Base-by-base conservation (phyloP, 2,797 vertebrate species). In the Anabas testudineus region DNA sequence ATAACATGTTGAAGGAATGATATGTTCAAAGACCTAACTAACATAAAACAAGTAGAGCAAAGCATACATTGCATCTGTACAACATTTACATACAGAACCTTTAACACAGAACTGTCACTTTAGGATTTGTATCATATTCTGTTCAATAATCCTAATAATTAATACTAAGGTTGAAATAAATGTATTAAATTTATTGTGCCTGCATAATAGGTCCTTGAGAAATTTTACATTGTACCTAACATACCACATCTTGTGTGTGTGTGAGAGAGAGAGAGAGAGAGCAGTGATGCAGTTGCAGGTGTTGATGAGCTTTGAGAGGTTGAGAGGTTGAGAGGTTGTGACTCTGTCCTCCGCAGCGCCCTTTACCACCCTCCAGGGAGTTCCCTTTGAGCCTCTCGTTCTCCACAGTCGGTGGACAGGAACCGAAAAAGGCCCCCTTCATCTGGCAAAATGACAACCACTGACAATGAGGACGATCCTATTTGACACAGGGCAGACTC, bases 401-500 rank as follows among this genome's bases (percentile, higher is more conserved):
- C 62, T 51, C 72, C 81, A 52, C 74, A 62, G 69, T 73, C 19
- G 5, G 71, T 61, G 72, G 32, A 73, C 51, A 52, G 76, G 56
- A 79, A 75, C 65, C 10, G 10, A 71, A 80, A 75, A 65, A n/a
- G 2, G 6, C 14, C 42, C 45, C 45, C 74, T 67, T 83, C 60
- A 72, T 82, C 70, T 66, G 64, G 63, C 65, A 73, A 76, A 90
- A 87, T 80, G 70, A 84, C 83, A 85, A 53, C 46, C 78, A 28
- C 46, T 64, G 80, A 84, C 76, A 78, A 76, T 61, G 63, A 71
- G n/a, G 39, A 53, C 68, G 36, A 42, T 80, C 53, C 55, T 37
- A 58, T 83, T 84, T 84, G 81, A 87, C 88, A 81, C 69, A 59
- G 54, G 46, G 64, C 82, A 87, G 83, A 70, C 80, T 80, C 81